These are phyloP conservation scores for Atherinosoma microstoma DNA, from an alignment of 2,797 vertebrate genomes.

Conservation along the genomic window DNA sequence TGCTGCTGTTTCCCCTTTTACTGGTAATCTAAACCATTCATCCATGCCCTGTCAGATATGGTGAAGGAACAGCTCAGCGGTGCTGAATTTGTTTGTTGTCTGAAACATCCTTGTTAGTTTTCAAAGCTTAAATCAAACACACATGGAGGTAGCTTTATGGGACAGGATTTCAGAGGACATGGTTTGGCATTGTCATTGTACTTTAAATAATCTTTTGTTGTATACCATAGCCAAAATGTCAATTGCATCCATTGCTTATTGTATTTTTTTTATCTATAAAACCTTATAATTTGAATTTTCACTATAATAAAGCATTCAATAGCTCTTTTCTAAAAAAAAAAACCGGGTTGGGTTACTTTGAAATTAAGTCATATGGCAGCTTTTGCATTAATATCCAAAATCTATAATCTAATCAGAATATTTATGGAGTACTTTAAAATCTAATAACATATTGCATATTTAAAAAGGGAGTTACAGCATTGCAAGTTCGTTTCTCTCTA, in stretches of 20 bases:
- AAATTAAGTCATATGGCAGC: not conserved
- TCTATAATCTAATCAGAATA: not conserved
- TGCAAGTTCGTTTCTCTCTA: not conserved
- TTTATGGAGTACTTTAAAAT: not conserved
- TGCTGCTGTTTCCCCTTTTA: constrained; percentile 27
- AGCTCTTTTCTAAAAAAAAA: not conserved
- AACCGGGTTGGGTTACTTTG: not conserved
- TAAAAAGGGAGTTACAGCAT: not conserved
- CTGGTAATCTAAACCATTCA: constrained; percentile 50
- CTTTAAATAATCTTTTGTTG: not conserved
- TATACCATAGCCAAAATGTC: constrained; percentile 12
- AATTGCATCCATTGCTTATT: constrained; percentile 15
- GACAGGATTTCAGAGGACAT: constrained; percentile 22
- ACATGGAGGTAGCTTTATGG: constrained; percentile 20
- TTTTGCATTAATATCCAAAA: not conserved
- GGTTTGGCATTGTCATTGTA: not conserved
- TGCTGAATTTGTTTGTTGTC: constrained; percentile 44
- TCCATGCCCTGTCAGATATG: constrained; percentile 52
- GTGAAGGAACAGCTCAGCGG: constrained; percentile 43
- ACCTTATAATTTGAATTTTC: not conserved
- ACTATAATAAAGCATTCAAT: not conserved
- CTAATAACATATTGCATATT: not conserved
- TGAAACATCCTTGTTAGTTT: constrained; percentile 54
- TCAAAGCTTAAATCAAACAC: constrained; percentile 32
- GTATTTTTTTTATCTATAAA: constrained; percentile 10